Conservation (phyloP, 2,113 vertebrate genomes). For the Gymnorhina tibicen region DNA sequence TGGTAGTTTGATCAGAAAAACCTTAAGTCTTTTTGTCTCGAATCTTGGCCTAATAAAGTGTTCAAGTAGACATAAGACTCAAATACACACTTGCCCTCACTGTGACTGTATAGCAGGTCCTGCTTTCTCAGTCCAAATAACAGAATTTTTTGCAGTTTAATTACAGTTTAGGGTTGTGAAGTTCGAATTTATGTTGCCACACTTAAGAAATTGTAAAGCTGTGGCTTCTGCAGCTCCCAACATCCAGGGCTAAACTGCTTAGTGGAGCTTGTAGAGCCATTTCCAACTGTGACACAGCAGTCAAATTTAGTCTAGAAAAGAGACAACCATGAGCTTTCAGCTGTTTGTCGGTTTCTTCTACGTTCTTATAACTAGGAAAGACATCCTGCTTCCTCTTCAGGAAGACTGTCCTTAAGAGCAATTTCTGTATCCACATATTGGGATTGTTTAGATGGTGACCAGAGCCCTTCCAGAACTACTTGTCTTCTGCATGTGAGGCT, state of each 20-base stretch:
- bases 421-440: not conserved
- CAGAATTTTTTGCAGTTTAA: not conserved
- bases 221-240: not conserved
- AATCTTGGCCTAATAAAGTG: not conserved
- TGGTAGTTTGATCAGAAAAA: not conserved
- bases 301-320: not conserved
- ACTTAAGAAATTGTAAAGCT: not conserved
- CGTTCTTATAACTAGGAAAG: not conserved
- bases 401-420: not conserved
- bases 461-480: not conserved
- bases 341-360: accelerated
- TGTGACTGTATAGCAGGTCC: not conserved
- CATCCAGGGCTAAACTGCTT: not conserved
- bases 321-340: not conserved
- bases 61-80: not conserved
- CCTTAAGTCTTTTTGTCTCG: not conserved
- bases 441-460: not conserved
- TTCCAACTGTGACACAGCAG: not conserved
- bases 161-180: not conserved
- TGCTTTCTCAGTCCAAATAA: not conserved
- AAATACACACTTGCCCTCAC: not conserved
- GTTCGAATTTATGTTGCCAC: not conserved
- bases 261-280: not conserved
- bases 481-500: not conserved
- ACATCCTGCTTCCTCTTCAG: not conserved